These are phyloP conservation scores for Watsonalla cultraria DNA, from an alignment of 2,888 invertebrate species.

Conservation along the genomic window DNA sequence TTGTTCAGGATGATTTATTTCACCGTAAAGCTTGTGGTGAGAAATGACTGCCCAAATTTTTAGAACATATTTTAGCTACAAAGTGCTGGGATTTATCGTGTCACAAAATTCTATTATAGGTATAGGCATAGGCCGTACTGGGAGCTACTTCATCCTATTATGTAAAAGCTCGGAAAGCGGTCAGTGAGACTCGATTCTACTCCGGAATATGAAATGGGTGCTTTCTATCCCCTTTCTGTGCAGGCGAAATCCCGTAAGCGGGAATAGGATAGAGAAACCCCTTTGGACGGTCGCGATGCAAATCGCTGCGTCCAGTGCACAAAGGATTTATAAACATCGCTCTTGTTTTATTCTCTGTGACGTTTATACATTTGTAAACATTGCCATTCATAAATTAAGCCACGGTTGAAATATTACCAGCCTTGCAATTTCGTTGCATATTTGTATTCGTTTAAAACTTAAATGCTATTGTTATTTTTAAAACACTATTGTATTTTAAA, in stretches of 20 bases:
- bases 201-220: neutral
- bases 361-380: conserved; percentile 15
- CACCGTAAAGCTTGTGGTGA: no score
- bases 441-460: no score
- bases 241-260: conserved; percentile 6
- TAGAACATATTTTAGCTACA: no score
- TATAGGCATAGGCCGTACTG: conserved; percentile 14
- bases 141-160: conserved; percentile 38
- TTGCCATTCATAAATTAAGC: conserved; percentile 18
- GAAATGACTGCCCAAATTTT: no score
- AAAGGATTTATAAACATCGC: conserved; percentile 26
- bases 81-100: neutral
- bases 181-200: conserved; percentile 26
- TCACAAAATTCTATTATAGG: neutral
- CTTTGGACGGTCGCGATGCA: conserved; percentile 26
- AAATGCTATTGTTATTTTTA: no score
- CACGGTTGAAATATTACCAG: conserved; percentile 12
- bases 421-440: conserved; percentile 12
- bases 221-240: conserved; percentile 3
- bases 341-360: conserved; percentile 28
- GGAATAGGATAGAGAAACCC: conserved; percentile 4
- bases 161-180: conserved; percentile 26
- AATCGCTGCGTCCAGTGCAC: conserved; percentile 27
- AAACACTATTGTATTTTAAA: no score
- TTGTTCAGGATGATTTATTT: no score